A percentile compares a stretch with the other conserved stretches of the same genome.
phyloP scores from a whole-genome alignment of 2,888 invertebrate species.

The Lottia scabra region DNA sequence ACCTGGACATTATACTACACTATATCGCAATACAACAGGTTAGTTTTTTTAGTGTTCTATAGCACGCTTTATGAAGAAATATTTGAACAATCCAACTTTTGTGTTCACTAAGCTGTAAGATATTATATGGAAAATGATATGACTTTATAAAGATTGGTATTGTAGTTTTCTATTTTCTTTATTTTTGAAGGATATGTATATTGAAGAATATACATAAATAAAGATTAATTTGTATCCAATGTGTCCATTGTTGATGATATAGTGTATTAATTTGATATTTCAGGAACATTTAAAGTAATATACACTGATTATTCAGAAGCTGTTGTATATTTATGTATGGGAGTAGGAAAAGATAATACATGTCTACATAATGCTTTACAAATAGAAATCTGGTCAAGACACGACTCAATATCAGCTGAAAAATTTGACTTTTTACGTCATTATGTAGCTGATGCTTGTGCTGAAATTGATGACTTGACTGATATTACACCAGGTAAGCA shows the following conservation, averaged over 20 bases:
- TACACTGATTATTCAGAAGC: background rate
- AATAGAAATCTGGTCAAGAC: conserved; percentile 1
- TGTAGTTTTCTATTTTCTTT: no score
- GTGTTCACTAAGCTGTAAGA: no score
- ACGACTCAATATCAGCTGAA: background rate
- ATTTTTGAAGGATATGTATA: no score
- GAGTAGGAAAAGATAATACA: background rate
- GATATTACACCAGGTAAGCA: background rate
- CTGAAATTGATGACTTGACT: background rate
- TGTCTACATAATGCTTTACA: background rate
- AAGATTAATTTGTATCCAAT: no score
- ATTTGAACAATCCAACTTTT: no score
- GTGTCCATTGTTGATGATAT: no score
- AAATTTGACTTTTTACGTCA: background rate
- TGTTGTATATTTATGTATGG: conserved; percentile 6
- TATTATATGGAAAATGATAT: no score
- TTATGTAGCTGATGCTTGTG: conserved; percentile 2
- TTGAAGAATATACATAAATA: no score
- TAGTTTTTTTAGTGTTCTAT: background rate
- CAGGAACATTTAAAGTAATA: conserved; percentile 8
- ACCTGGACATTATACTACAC: background rate
- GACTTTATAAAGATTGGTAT: no score
- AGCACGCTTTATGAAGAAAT: no score
- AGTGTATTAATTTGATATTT: background rate
- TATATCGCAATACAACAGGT: background rate